Evolutionary conservation across 1,140 invertebrate genomes (phyloP), one percentile per base, ranked within the genome.

Genomic region (Dolichoris vasculosae): DNA sequence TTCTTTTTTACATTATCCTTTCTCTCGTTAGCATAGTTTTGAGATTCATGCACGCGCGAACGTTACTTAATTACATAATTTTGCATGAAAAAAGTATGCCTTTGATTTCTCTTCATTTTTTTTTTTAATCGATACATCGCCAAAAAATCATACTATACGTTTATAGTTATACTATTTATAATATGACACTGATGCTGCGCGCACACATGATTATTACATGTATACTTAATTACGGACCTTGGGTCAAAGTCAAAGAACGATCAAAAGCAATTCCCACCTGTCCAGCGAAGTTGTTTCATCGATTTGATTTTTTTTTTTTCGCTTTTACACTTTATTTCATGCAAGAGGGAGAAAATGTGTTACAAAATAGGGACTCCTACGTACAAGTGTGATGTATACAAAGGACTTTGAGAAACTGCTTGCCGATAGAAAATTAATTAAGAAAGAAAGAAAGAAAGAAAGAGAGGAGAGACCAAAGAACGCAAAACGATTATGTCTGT

Each of bases 241-340:
- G 75, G 73, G 80, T 90, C 86, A 64, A 77, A 83, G 80, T 90
- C 86, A 64, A 77, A 83, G 76, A 88, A 90, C 84, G 73, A 81
- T 87, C 88, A 88, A 90, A 90, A 88, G 87, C 89, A 90, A 89
- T 90, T 90, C 87, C 82, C 85, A 88, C 83, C 76, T 83, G 69
- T 75, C 46, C 73, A 86, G 59, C 84, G 71, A 86, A 73, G 43
- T 3, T 59, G 55, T 85, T 86, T 38, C 40, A 35, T 30, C 13
- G 1, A 40, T 78, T 80, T 6, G 23, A 83, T 67, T 82, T 67
- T 85, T 81, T 78, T n/a, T n/a, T 46, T 82, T 51, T 88, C 82
- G 71, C 86, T 88, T 78, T 51, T 75, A 82, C 9, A 26, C 1
- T 67, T 48, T 84, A 30, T 48, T 78, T 82, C 51, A n/a, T 83